phyloP scores from a whole-genome alignment of 2,797 vertebrate genomes.

The Moxostoma hubbsi region DNA sequence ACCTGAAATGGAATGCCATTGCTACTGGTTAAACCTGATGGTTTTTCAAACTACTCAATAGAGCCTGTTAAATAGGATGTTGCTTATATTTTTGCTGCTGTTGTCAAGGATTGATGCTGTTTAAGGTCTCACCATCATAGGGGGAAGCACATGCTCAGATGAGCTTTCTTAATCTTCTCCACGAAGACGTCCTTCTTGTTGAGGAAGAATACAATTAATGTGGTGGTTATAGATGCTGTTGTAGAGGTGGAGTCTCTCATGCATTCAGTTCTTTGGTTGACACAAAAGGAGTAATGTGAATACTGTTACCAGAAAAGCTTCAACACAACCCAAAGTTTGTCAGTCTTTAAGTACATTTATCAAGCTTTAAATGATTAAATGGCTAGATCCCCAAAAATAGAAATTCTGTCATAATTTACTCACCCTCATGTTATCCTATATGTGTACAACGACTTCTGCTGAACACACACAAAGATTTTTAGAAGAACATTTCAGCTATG shows the following conservation, averaged over 20 bases:
- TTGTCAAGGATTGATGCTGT: not conserved
- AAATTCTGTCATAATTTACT: too few relatives aligned
- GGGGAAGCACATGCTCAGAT: conserved; percentile 98
- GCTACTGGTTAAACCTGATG: too few relatives aligned
- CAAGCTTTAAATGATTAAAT: not conserved
- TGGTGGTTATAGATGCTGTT: conserved; percentile 99
- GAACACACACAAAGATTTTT: too few relatives aligned
- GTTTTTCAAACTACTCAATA: too few relatives aligned
- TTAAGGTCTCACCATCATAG: conserved; percentile 86
- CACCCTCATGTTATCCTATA: too few relatives aligned
- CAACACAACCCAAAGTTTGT: too few relatives aligned
- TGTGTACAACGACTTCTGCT: too few relatives aligned
- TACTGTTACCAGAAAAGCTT: not conserved
- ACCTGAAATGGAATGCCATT: conserved; percentile 71
- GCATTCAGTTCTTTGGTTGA: conserved; percentile 92
- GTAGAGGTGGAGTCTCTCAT: conserved; percentile 98
- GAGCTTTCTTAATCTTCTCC: conserved; percentile 98
- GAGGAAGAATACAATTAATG: conserved; percentile 97
- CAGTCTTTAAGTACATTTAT: too few relatives aligned
- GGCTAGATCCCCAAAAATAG: too few relatives aligned
- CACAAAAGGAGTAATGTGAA: not conserved
- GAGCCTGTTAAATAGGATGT: too few relatives aligned
- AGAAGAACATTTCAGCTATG: too few relatives aligned
- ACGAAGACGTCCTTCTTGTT: conserved; percentile 98
- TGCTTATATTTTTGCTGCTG: not conserved